Conservation (phyloP, 2,113 vertebrate species). For the Muntiacus muntjak region DNA sequence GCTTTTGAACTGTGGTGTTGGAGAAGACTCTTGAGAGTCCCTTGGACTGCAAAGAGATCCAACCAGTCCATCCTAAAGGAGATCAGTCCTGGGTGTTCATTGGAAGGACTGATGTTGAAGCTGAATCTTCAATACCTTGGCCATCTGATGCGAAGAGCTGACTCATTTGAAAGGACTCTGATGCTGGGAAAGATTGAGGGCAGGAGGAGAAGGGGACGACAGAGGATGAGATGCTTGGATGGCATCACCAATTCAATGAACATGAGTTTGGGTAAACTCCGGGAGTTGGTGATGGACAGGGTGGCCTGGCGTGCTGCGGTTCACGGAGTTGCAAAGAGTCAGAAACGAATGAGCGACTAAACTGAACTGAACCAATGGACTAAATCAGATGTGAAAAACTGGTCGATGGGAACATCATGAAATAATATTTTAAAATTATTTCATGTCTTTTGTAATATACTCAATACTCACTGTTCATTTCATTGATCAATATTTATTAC, state of each 20-base stretch:
- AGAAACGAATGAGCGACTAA: rapidly evolving
- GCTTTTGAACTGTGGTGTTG: not conserved
- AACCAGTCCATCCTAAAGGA: not conserved
- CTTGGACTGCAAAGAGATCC: not conserved
- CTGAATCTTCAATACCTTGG: not conserved
- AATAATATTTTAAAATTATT: not conserved
- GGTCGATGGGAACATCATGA: not conserved
- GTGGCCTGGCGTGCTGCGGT: too few species aligned
- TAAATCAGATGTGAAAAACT: not conserved
- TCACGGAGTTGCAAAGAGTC: not conserved
- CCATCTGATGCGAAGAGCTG: not conserved
- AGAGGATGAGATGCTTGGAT: not conserved
- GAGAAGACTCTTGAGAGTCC: not conserved
- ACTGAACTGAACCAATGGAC: not conserved
- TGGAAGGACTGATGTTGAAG: not conserved
- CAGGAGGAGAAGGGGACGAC: not conserved
- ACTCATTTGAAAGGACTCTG: not conserved
- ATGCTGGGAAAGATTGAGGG: not conserved
- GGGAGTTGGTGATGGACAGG: not conserved
- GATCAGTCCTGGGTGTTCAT: not conserved
- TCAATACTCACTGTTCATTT: not conserved
- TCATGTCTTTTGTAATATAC: not conserved
- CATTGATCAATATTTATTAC: not conserved
- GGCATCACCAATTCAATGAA: not conserved
- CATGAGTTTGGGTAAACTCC: not conserved